These are phyloP conservation scores for Tetraneura akinire DNA, from an alignment of 1,140 invertebrate genomes.

Conservation along the genomic window DNA sequence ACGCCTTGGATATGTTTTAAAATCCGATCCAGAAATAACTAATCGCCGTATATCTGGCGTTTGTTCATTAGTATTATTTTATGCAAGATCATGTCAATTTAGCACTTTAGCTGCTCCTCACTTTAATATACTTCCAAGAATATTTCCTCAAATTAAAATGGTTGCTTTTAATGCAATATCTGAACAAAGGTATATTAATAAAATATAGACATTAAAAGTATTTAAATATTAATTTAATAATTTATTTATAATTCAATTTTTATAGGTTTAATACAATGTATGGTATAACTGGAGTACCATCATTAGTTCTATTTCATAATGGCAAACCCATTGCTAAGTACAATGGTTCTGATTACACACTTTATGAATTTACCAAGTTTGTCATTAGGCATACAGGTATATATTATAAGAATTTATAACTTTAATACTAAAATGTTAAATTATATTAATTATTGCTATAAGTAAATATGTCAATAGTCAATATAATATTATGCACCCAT, in stretches of 20 bases:
- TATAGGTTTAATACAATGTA: conserved; percentile 84
- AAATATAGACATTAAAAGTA: no score
- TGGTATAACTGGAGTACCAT: conserved; percentile 91
- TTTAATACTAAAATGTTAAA: not conserved
- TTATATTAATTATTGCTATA: not conserved
- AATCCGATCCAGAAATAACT: conserved; percentile 62
- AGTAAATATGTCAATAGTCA: no score
- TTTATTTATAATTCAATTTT: conserved; percentile 8
- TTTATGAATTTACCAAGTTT: conserved; percentile 80
- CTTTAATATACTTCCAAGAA: conserved; percentile 83
- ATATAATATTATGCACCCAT: no score
- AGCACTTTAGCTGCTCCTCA: conserved; percentile 85
- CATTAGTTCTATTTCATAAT: conserved; percentile 90
- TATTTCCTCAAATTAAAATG: conserved; percentile 83
- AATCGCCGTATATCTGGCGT: conserved; percentile 63
- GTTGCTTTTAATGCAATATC: conserved; percentile 87
- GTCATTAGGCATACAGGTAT: conserved; percentile 75
- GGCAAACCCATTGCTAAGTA: conserved; percentile 83
- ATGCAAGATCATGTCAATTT: conserved; percentile 85
- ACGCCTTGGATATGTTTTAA: conserved; percentile 62
- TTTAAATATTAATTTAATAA: not conserved
- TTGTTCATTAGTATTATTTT: conserved; percentile 86
- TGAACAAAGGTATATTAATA: conserved; percentile 68
- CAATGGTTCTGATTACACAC: conserved; percentile 79
- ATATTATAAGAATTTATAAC: not conserved